Conservation (phyloP, 1,140 invertebrate genomes). For the Listronotus oregonensis region DNA sequence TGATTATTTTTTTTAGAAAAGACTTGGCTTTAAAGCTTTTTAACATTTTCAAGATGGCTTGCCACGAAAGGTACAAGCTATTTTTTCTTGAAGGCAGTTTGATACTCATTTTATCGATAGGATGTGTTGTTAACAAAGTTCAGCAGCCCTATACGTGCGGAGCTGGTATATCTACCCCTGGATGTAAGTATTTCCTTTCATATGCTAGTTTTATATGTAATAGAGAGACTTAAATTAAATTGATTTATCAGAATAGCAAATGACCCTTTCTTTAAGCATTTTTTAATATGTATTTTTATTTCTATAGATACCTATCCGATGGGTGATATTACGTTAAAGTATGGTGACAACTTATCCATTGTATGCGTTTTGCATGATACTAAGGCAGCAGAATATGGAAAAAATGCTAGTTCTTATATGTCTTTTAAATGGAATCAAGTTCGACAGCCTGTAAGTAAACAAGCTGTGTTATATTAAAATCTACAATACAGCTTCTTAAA, state of each 20-base stretch:
- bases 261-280: no score
- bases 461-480: no score
- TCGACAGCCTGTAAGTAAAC: constrained; percentile 16
- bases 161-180: not conserved
- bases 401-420: constrained; percentile 23
- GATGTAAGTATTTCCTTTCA: constrained; percentile 17
- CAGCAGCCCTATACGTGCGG: not conserved
- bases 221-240: no score
- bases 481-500: no score
- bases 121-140: not conserved
- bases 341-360: constrained; percentile 25
- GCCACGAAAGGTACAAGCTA: constrained; percentile 1
- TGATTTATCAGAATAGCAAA: no score
- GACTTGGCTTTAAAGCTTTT: not conserved
- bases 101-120: not conserved
- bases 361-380: constrained; percentile 20
- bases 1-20: not conserved
- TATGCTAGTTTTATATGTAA: not conserved
- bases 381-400: constrained; percentile 4
- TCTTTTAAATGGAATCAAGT: not conserved
- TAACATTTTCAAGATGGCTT: not conserved
- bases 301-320: constrained; percentile 31
- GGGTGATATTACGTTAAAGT: constrained; percentile 35
- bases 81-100: constrained; percentile 1
- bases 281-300: not conserved